Evolutionary conservation across 2,888 invertebrate genomes (phyloP).

Genomic region (Atrina japonica): DNA sequence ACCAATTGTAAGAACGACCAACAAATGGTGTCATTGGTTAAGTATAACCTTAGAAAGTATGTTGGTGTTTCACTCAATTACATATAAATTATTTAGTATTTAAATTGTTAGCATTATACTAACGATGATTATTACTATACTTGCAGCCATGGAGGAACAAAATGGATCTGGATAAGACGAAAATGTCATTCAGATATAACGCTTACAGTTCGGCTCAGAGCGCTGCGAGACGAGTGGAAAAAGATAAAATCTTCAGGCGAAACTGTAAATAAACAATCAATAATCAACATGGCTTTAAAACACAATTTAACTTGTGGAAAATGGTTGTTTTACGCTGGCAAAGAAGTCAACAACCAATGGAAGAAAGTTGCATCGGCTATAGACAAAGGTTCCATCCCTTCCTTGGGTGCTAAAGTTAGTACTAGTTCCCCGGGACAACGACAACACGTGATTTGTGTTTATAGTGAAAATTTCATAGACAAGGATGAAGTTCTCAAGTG

Average conservation of each 20-base stretch:
- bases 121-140: no score
- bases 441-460: conserved; percentile 57
- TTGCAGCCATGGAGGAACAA: background rate
- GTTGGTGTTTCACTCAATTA: no score
- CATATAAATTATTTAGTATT: no score
- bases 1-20: no score
- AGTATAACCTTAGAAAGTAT: no score
- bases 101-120: no score
- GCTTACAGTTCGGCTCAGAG: no score
- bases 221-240: background rate
- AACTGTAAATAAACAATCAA: conserved; percentile 33
- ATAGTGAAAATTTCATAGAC: conserved; percentile 53
- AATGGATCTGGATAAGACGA: background rate
- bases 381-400: conserved; percentile 32
- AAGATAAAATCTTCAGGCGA: background rate
- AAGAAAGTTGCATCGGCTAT: conserved; percentile 44
- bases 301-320: conserved; percentile 49
- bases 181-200: background rate
- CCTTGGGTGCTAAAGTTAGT: conserved; percentile 48
- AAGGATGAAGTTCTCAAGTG: conserved; percentile 47
- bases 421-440: conserved; percentile 10
- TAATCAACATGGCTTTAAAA: conserved; percentile 48
- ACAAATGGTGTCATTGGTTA: no score
- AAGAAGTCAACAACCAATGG: conserved; percentile 55
- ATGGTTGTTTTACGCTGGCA: conserved; percentile 54